These are phyloP conservation scores for Prunella fulvescens DNA, from an alignment of 2,113 vertebrate species.

Conservation along the genomic window DNA sequence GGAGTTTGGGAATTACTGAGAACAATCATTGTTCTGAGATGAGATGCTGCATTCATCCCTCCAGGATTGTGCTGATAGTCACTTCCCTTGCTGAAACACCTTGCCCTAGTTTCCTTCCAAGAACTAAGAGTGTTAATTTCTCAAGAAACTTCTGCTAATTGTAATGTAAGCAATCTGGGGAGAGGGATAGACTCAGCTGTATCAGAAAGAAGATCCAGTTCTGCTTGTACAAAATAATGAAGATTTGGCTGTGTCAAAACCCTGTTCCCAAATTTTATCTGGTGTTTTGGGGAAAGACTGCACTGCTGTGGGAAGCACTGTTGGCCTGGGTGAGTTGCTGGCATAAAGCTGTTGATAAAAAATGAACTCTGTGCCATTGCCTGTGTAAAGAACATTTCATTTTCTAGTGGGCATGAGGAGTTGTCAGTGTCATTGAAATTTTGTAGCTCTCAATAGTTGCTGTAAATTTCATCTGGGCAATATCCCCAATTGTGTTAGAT, in stretches of 20 bases:
- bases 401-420: conserved; percentile 13
- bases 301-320: background rate
- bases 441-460: conserved; percentile 20
- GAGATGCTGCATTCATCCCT: background rate
- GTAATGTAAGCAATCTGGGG: background rate
- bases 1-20: background rate
- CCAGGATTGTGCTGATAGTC: background rate
- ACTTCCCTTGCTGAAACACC: background rate
- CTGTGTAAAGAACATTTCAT: background rate
- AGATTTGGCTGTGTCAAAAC: background rate
- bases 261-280: background rate
- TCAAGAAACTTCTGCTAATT: background rate
- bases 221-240: background rate
- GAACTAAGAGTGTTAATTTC: background rate
- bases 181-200: background rate
- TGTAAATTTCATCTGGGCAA: conserved; percentile 61
- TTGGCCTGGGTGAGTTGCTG: conserved; percentile 23
- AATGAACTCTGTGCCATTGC: background rate
- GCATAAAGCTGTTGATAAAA: conserved; percentile 18
- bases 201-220: background rate
- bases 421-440: conserved; percentile 43
- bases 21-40: background rate
- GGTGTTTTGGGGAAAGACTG: background rate
- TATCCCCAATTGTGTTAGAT: conserved; percentile 60
- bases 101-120: background rate